These are phyloP conservation scores for Drosophila histrio DNA, from an alignment of 2,888 invertebrate species.

Conservation along the genomic window DNA sequence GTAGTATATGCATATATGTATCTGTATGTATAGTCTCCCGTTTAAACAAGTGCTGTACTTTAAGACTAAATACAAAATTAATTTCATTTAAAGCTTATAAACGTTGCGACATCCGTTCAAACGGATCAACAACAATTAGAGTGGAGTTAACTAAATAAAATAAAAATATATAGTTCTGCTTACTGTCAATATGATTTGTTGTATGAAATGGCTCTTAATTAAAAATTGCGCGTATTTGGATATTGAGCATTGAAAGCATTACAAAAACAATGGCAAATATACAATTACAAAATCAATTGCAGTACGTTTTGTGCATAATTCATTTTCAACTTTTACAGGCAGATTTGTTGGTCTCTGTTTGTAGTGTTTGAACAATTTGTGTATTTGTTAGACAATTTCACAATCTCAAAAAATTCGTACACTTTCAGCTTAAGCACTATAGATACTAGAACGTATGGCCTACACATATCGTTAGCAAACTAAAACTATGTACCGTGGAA, in stretches of 20 bases:
- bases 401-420: slow-evolving; percentile 76
- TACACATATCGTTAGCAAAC: slow-evolving; percentile 71
- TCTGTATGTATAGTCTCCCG: slow-evolving; percentile 11
- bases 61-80: slow-evolving; percentile 37
- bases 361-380: slow-evolving; percentile 39
- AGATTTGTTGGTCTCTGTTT: slow-evolving; percentile 28
- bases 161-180: slow-evolving; percentile 14
- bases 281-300: slow-evolving; percentile 27
- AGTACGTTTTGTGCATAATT: slow-evolving; percentile 54
- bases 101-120: slow-evolving; percentile 20
- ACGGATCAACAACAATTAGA: slow-evolving; percentile 21
- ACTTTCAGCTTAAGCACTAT: slow-evolving; percentile 71
- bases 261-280: slow-evolving; percentile 14
- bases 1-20: slow-evolving; percentile 11
- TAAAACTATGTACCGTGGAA: slow-evolving; percentile 62
- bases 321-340: slow-evolving; percentile 38
- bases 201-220: slow-evolving; percentile 32
- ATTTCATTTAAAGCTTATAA: slow-evolving; percentile 44
- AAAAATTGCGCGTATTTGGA: slow-evolving; percentile 36
- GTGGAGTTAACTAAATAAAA: slow-evolving; percentile 15
- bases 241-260: slow-evolving; percentile 29
- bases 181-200: slow-evolving; percentile 15
- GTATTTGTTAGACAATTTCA: slow-evolving; percentile 79
- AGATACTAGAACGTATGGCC: slow-evolving; percentile 77
- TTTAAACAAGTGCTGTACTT: slow-evolving; percentile 15